Percentiles rank a stretch among this genome's conserved stretches.
Conservation (phyloP, 2,888 invertebrate genomes). For the Dryobotodes eremita region DNA sequence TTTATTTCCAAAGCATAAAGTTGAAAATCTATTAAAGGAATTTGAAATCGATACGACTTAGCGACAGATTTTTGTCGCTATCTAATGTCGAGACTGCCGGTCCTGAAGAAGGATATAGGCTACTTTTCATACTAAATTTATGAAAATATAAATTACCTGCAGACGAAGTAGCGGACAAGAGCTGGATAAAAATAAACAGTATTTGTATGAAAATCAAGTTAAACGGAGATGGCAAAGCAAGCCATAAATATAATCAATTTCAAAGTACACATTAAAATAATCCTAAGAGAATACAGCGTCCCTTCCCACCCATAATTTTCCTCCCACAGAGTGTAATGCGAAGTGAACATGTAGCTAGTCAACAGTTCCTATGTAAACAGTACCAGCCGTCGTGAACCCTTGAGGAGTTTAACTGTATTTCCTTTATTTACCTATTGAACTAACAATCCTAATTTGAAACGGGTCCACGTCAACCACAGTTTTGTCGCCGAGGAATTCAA, state of each 20-base stretch:
- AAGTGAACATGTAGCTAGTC: conserved; percentile 38
- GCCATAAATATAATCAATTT: conserved; percentile 2
- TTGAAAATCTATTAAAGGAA: no score
- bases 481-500: background rate
- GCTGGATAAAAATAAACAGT: no score
- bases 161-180: no score
- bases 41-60: no score
- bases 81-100: no score
- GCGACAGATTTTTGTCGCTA: no score
- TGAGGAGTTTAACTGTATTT: conserved; percentile 58
- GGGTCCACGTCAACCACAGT: background rate
- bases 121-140: no score
- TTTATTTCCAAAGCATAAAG: no score
- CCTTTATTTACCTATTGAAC: conserved; percentile 50
- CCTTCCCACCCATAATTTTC: conserved; percentile 21
- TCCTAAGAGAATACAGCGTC: background rate
- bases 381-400: conserved; percentile 39
- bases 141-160: no score
- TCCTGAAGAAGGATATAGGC: no score
- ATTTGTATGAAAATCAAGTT: no score
- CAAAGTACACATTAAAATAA: background rate
- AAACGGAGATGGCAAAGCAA: background rate
- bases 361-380: conserved; percentile 53
- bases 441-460: conserved; percentile 44
- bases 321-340: conserved; percentile 20